Evolutionary conservation across 2,113 vertebrate species (phyloP), one percentile per base, ranked within the genome.

Genomic region (Chionomys nivalis): DNA sequence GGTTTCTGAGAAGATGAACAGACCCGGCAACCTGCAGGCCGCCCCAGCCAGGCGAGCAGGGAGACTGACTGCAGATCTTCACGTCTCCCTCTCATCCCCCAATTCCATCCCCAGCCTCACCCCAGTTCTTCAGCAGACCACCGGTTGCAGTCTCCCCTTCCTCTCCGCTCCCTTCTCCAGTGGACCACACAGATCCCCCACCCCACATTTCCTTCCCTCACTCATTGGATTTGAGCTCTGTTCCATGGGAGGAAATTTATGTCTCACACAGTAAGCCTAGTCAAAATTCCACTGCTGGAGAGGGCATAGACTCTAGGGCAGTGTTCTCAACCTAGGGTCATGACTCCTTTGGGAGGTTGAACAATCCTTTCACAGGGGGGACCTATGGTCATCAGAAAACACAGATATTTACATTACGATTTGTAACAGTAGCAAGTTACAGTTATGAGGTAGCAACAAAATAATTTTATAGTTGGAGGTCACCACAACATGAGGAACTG

Each of bases 211-310:
- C 19, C 70, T 73, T 39, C 21, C 36, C n/a, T 8, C 3, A 73
- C 17, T 39, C 8, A 73, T 58, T 81, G 52, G 52, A 58, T 81
- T n/a, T 81, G 79, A 82, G 52, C 21, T n/a, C 52, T 58, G 12
- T 24, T 58, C 36, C 52, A 58, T 33, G 23, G 52, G 36, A 58
- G 36, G 78, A n/a, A 58, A 82, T 39, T 58, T 5, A 24, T 39
- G 36, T n/a, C 19, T 58, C 0, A 0, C 12, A n/a, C 1, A 2
- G 21, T 24, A 81, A 58, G 36, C 78, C 52, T 24, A 21, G 21
- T 5, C 52, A 39, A 61, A 82, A 58, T 39, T 24, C 36, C 36
- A 24, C 21, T 7, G 33, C 36, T 61, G 11, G 36, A 39, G 36
- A 82, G 36, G 78, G 2, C 33, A 36, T 13, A 81, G 49, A 9